phyloP scores from a whole-genome alignment of 2,888 invertebrate species.

The Eilema caniola region DNA sequence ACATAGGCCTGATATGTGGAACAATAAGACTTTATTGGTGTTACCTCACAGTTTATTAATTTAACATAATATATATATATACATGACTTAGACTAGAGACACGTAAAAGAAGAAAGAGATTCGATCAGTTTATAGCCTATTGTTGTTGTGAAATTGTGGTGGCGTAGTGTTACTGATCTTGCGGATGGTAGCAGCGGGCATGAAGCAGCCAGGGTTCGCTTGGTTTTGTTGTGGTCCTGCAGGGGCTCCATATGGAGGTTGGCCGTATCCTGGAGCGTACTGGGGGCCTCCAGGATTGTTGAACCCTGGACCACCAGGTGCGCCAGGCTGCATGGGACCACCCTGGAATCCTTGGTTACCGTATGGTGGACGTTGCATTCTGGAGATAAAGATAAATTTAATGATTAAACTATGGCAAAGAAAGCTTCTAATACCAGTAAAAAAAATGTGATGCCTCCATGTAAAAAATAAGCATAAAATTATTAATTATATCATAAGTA shows the following conservation, averaged over 20 bases:
- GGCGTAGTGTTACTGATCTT: slow-evolving; percentile 64
- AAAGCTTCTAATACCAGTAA: neutral
- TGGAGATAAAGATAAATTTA: slow-evolving; percentile 44
- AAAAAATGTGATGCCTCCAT: too few species aligned
- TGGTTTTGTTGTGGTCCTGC: slow-evolving; percentile 51
- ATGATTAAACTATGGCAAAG: neutral
- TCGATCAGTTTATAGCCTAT: slow-evolving; percentile 39
- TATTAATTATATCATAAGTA: neutral
- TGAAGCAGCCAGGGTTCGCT: slow-evolving; percentile 61
- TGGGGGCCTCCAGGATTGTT: slow-evolving; percentile 45
- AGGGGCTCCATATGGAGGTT: slow-evolving; percentile 47
- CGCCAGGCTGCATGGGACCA: slow-evolving; percentile 48
- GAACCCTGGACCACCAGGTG: slow-evolving; percentile 43
- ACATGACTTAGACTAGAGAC: slow-evolving; percentile 40
- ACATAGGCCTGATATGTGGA: neutral
- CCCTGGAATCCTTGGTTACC: slow-evolving; percentile 56
- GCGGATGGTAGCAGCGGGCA: slow-evolving; percentile 68
- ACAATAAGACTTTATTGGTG: slow-evolving; percentile 1
- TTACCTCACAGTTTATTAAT: slow-evolving; percentile 25
- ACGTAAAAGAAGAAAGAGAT: slow-evolving; percentile 44
- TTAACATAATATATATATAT: slow-evolving; percentile 22
- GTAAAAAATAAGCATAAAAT: too few species aligned
- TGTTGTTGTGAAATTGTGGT: slow-evolving; percentile 57
- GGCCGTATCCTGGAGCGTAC: slow-evolving; percentile 61
- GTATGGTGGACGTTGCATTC: slow-evolving; percentile 74